Evolutionary conservation across 2,888 invertebrate species (phyloP).

Genomic region (Tenthredo amoena): DNA sequence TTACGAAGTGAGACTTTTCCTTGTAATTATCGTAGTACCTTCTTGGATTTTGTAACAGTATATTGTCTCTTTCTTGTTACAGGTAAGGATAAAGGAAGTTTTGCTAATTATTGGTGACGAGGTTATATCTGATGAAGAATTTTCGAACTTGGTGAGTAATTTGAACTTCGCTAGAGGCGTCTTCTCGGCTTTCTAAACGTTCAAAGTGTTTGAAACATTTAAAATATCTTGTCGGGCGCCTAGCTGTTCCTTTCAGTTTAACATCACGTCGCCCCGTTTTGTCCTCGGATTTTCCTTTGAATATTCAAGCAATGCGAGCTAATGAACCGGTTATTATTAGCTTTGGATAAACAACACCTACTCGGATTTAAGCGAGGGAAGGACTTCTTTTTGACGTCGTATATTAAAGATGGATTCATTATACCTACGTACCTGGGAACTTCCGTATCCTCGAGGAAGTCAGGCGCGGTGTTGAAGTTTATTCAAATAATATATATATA

Average conservation of each 20-base stretch:
- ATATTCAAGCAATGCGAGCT: slow-evolving; percentile 9
- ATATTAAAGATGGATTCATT: not conserved
- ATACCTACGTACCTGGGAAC: not conserved
- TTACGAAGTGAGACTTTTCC: not conserved
- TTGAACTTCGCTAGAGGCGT: not conserved
- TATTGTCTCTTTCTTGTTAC: not conserved
- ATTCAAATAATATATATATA: not conserved
- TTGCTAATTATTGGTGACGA: not conserved
- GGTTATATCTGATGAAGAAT: not conserved
- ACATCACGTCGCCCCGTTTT: not conserved
- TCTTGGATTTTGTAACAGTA: not conserved
- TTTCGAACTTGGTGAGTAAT: slow-evolving; percentile 20
- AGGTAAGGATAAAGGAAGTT: not conserved
- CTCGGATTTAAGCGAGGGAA: not conserved
- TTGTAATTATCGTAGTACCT: not conserved
- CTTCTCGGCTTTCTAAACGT: not conserved
- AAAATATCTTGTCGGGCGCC: not conserved
- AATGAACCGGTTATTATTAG: slow-evolving; percentile 39
- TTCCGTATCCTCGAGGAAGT: not conserved
- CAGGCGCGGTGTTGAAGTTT: not conserved
- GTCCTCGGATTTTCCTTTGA: not conserved
- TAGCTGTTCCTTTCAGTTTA: not conserved
- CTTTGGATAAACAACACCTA: not conserved
- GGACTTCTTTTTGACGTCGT: not conserved
- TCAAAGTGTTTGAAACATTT: slow-evolving; percentile 13